Evolutionary conservation across 2,113 vertebrate species (phyloP).

Genomic region (Steatornis caripensis): DNA sequence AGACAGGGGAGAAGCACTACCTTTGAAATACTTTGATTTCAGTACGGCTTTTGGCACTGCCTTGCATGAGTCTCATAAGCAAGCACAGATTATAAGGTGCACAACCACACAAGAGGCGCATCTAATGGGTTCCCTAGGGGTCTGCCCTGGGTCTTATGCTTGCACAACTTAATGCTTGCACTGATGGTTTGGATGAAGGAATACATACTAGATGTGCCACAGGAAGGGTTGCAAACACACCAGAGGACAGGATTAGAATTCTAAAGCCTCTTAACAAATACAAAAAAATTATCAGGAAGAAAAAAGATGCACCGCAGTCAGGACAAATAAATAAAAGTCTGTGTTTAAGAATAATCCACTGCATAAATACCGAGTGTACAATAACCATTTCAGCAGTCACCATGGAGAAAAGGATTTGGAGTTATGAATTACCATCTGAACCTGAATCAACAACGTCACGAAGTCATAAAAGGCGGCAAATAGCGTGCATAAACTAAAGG

Average conservation of each 20-base stretch:
- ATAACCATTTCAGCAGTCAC: not conserved
- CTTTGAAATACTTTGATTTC: not conserved
- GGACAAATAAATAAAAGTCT: not conserved
- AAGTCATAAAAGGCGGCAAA: not conserved
- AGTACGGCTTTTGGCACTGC: not conserved
- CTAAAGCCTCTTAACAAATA: not conserved
- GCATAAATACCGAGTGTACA: not conserved
- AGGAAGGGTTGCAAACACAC: not conserved
- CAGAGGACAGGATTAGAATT: not conserved
- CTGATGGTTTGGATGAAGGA: not conserved
- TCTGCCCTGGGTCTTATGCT: not conserved
- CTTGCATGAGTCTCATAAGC: accelerated
- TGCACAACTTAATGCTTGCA: not conserved
- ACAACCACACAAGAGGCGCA: not conserved
- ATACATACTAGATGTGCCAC: not conserved
- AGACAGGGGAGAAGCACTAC: not conserved
- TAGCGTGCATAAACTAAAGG: not conserved
- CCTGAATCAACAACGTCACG: accelerated
- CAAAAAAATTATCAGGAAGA: not conserved
- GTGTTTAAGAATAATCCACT: not conserved
- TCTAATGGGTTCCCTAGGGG: not conserved
- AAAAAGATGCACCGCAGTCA: not conserved
- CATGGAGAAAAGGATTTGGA: not conserved
- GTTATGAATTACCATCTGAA: not conserved
- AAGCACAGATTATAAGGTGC: not conserved